Percentiles rank a stretch among this genome's conserved stretches.
phyloP scores from a whole-genome alignment of 1,140 invertebrate species.

The Brachionus manjavacas region DNA sequence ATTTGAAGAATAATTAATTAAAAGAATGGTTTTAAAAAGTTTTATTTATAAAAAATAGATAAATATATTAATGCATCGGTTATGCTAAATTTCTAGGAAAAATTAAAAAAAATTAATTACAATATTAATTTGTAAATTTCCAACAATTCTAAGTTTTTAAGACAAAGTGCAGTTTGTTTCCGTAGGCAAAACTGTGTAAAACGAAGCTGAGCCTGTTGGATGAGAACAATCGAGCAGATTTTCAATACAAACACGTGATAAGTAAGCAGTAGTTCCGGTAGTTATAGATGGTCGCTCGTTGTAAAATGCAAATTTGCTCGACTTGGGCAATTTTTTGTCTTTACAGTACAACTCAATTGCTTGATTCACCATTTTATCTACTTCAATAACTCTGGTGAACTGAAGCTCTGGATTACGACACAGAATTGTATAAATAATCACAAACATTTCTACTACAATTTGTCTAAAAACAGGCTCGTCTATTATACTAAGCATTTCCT shows the following conservation, averaged over 20 bases:
- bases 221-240: background rate
- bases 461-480: slow-evolving; percentile 82
- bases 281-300: slow-evolving; percentile 16
- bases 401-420: slow-evolving; percentile 35
- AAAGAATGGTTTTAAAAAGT: background rate
- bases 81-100: background rate
- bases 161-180: background rate
- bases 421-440: slow-evolving; percentile 40
- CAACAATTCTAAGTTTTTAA: background rate
- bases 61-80: background rate
- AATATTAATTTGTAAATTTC: background rate
- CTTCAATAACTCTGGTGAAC: slow-evolving; percentile 21
- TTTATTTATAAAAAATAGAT: background rate
- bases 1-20: no score
- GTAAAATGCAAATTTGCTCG: background rate
- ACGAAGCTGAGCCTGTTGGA: background rate
- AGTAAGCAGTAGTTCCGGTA: slow-evolving; percentile 13
- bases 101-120: background rate
- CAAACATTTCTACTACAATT: slow-evolving; percentile 74
- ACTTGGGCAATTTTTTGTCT: background rate
- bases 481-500: slow-evolving; percentile 83
- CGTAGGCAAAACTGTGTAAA: background rate
- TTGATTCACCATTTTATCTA: slow-evolving; percentile 37
- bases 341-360: slow-evolving; percentile 11
- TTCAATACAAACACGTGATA: slow-evolving; percentile 32